phyloP scores from a whole-genome alignment of 2,797 vertebrate species.

The Anguilla megastoma region DNA sequence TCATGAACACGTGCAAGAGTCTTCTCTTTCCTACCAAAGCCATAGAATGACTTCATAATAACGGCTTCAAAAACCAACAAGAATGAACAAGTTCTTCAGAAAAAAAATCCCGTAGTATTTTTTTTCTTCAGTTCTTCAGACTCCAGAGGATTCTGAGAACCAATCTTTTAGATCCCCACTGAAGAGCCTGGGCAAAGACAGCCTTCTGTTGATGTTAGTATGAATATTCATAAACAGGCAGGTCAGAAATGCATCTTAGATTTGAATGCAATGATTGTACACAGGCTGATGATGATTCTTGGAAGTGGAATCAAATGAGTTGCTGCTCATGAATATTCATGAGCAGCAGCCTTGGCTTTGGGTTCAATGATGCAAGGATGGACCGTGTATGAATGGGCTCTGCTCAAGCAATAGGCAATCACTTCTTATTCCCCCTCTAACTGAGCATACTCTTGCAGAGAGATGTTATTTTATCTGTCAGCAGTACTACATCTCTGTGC shows the following conservation, averaged over 20 bases:
- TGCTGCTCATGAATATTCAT: neutral
- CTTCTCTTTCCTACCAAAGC: neutral
- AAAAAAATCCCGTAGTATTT: too few relatives aligned
- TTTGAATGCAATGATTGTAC: constrained; percentile 2
- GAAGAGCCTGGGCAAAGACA: neutral
- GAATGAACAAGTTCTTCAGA: neutral
- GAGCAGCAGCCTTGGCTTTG: neutral
- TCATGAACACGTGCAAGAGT: neutral
- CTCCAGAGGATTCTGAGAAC: neutral
- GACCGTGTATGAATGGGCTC: neutral
- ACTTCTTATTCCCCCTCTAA: neutral
- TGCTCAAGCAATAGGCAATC: neutral
- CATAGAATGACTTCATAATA: neutral
- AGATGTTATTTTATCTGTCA: neutral
- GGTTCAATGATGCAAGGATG: neutral
- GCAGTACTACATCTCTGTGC: neutral
- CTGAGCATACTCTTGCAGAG: neutral
- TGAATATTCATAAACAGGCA: constrained; percentile 2
- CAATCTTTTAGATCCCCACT: neutral
- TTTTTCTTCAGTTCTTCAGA: too few relatives aligned
- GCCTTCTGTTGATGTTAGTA: neutral
- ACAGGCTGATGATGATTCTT: constrained; percentile 9
- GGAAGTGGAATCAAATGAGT: constrained; percentile 6
- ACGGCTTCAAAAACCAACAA: neutral
- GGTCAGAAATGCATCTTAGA: constrained; percentile 10